Base-by-base conservation (phyloP, 2,113 vertebrate genomes). In the Dasypus novemcinctus region DNA sequence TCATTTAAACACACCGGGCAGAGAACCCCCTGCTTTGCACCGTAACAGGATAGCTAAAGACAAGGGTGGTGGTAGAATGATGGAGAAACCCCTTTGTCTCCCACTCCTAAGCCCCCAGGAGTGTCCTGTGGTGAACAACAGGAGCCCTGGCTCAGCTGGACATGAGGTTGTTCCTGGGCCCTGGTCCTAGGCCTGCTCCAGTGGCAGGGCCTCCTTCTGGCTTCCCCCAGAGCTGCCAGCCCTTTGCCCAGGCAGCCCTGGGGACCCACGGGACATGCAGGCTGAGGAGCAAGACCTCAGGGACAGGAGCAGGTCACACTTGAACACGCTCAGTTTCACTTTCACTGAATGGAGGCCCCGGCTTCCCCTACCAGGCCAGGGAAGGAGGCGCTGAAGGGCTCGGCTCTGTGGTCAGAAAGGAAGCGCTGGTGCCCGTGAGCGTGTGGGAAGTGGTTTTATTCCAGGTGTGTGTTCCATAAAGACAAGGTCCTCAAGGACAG, bases 361-460 rank as follows among this genome's bases (percentile, higher is more conserved):
- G 18, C 27, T 83, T 31, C 38, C 10, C 18, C 21, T 31, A 1
- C 0, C 0, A 14, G 79, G 82, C 21, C 1, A n/a, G 17, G 72
- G 72, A 80, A 33, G 57, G 33, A 41, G 43, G 64, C 1, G 1
- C 38, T 29, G 33, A 52, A 80, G 72, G 52, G 76, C 31, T 49
- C 18, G 33, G 54, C 31, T 41, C 41, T 12, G 49, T 41, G 36
- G 17, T 82, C 29, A 2, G 78, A 36, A 95, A 94, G 63, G 52
- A 85, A 96, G 59, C 18, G 0, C 72, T 3, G 14, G 49, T 68
- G 31, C 90, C 96, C 63, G 12, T 21, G 1, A 12, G 89, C 90
- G 83, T 96, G 97, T 98, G 97, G 97, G 96, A 98, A 98, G 98
- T 97, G 92, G 96, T 98, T 98, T 98, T 98, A 98, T 98, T 98